Evolutionary conservation across 2,113 vertebrate genomes (phyloP), one percentile per base, ranked within the genome.

Genomic region (Barbus barbus): DNA sequence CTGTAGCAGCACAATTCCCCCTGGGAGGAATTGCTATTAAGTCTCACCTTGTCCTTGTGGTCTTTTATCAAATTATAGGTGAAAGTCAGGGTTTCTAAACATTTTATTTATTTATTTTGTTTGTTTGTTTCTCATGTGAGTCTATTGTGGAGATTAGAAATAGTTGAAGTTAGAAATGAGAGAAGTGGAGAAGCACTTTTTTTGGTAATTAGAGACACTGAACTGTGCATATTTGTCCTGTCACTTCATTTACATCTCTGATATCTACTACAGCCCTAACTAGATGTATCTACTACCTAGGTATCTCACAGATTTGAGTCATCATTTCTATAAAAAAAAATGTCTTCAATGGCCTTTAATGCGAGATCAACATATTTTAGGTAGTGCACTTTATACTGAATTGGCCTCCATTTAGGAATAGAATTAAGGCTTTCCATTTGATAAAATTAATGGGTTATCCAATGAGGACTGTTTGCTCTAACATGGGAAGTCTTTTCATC

Each of bases 1-100:
- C 89, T 76, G 83, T 71, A 86, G 77, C 77, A 88, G 86, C 86
- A 84, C 72, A 76, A 79, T 79, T 84, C 75, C 84, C 86, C 67
- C 24, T 26, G 41, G 80, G 77, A 58, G 69, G 65, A 86, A 88
- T 86, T 86, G 82, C 85, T 85, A 87, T 85, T 84, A 86, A 84
- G 77, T 67, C 73, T 89, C 86, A 90, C 88, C 87, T 89, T 90
- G 89, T 89, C 87, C 82, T 81, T 85, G 67, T 67, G 81, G 78
- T 81, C 82, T 86, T 90, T 90, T 51, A 90, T 88, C 78, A 73
- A 87, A 88, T 90, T 89, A 88, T 71, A 56, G 65, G n/a, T 89
- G 85, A 87, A 89, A 88, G 85, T 85, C 44, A 3, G 20, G 71
- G 44, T 74, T 74, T 44, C 72, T 74, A 9, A 18, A 74, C 11